These are phyloP conservation scores for Carposina sasakii DNA, from an alignment of 1,140 invertebrate genomes.

Conservation along the genomic window DNA sequence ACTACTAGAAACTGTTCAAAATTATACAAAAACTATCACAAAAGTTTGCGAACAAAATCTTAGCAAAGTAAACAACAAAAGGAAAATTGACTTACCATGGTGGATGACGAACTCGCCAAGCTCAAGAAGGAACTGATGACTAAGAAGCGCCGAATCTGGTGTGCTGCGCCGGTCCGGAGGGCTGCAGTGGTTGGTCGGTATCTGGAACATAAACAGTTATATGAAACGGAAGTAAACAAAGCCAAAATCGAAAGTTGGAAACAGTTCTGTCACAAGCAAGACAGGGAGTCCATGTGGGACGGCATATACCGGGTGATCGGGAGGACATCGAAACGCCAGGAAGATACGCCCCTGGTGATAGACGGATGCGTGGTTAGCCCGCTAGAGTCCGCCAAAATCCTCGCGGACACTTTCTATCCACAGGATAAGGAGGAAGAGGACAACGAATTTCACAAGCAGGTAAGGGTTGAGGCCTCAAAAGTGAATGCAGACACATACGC, in stretches of 20 bases:
- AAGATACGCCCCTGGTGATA: not conserved
- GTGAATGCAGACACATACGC: too few species aligned
- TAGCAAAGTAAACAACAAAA: not conserved
- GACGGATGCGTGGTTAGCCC: not conserved
- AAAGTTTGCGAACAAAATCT: not conserved
- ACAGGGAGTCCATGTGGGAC: not conserved
- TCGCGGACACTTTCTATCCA: slow-evolving; percentile 4
- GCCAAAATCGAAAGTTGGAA: slow-evolving; percentile 3
- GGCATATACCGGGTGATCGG: slow-evolving; percentile 5
- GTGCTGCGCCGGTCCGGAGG: slow-evolving; percentile 1
- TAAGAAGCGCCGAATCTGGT: not conserved
- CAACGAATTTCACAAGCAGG: not conserved
- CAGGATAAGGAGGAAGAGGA: not conserved
- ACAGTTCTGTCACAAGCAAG: not conserved
- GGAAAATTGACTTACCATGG: not conserved
- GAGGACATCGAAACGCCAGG: not conserved
- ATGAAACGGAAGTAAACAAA: not conserved
- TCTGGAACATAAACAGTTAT: not conserved
- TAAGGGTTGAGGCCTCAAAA: not conserved
- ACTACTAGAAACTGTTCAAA: not conserved
- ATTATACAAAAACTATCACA: not conserved
- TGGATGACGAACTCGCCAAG: not conserved
- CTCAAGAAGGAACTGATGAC: not conserved
- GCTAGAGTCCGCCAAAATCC: not conserved
- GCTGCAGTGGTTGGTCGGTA: not conserved